phyloP scores from a whole-genome alignment of 2,888 invertebrate species.

The Dryomyza anilis region DNA sequence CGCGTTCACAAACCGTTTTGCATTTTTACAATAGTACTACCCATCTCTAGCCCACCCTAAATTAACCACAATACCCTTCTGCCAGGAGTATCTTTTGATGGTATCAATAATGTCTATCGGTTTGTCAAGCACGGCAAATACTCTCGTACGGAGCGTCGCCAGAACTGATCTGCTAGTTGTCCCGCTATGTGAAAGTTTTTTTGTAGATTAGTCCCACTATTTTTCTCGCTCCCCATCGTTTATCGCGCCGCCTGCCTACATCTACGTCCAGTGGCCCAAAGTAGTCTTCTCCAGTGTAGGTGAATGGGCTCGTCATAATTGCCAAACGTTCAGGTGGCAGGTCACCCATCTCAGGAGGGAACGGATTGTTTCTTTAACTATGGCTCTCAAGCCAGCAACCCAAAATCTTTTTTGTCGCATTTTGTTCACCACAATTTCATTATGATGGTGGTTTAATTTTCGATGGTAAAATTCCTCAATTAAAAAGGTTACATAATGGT shows the following conservation, averaged over 20 bases:
- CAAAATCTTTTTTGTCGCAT: conserved; percentile 10
- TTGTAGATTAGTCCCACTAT: background rate
- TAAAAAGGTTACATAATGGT: too few relatives aligned
- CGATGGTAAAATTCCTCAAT: conserved; percentile 23
- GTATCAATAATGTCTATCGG: conserved; percentile 22
- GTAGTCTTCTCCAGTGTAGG: conserved; percentile 27
- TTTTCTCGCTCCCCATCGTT: conserved; percentile 28
- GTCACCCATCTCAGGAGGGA: conserved; percentile 27
- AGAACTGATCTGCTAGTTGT: conserved; percentile 29
- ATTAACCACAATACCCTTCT: conserved; percentile 27
- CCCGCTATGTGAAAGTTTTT: conserved; percentile 10
- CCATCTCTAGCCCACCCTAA: conserved; percentile 28
- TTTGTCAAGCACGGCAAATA: conserved; percentile 27
- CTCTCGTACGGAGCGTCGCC: conserved; percentile 31
- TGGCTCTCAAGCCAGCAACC: background rate
- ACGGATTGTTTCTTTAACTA: background rate
- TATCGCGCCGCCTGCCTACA: conserved; percentile 28
- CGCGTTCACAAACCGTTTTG: conserved; percentile 9
- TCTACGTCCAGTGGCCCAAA: conserved; percentile 24
- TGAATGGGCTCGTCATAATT: conserved; percentile 27
- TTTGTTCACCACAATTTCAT: conserved; percentile 27
- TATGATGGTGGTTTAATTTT: conserved; percentile 25
- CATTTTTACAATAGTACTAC: conserved; percentile 24
- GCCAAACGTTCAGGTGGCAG: conserved; percentile 17
- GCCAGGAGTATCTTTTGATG: background rate